Evolutionary conservation across 2,113 vertebrate species (phyloP).

Genomic region (Colistium nudipinnis): DNA sequence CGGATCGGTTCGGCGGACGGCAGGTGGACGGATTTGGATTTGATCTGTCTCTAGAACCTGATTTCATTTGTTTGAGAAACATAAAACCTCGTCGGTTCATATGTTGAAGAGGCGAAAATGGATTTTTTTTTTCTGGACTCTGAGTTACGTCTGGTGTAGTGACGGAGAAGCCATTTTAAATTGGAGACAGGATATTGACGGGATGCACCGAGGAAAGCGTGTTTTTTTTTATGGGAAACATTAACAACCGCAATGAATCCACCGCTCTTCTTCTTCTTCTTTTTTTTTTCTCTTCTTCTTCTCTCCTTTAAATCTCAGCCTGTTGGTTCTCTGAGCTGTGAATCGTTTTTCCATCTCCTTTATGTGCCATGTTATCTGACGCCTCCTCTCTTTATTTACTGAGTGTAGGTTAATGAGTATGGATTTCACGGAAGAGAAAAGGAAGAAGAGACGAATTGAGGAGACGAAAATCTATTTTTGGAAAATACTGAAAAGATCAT

Average conservation of each 20-base stretch:
- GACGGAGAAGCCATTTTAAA: constrained; percentile 72
- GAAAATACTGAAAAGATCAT: not conserved
- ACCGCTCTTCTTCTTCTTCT: constrained; percentile 33
- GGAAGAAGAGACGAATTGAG: constrained; percentile 27
- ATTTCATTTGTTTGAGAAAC: too few relatives aligned
- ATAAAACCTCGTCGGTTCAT: too few relatives aligned
- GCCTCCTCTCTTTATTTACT: constrained; percentile 64
- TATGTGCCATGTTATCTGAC: constrained; percentile 44
- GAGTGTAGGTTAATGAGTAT: constrained; percentile 67
- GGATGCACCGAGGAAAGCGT: constrained; percentile 63
- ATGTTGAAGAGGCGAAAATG: too few relatives aligned
- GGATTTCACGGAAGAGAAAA: constrained; percentile 56
- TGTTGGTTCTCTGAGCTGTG: too few relatives aligned
- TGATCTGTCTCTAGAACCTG: too few relatives aligned
- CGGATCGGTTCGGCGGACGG: too few relatives aligned
- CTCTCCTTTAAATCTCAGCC: constrained; percentile 25
- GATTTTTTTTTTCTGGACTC: constrained; percentile 35
- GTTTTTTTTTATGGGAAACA: constrained; percentile 65
- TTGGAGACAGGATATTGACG: constrained; percentile 75
- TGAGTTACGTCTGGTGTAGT: constrained; percentile 61
- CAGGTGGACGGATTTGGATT: too few relatives aligned
- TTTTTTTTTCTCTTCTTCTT: constrained; percentile 1
- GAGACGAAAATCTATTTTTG: constrained; percentile 43
- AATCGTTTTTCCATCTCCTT: constrained; percentile 19
- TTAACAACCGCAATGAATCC: constrained; percentile 59